These are phyloP conservation scores for Meiosimyza decipiens DNA, from an alignment of 2,888 invertebrate species.

Conservation along the genomic window DNA sequence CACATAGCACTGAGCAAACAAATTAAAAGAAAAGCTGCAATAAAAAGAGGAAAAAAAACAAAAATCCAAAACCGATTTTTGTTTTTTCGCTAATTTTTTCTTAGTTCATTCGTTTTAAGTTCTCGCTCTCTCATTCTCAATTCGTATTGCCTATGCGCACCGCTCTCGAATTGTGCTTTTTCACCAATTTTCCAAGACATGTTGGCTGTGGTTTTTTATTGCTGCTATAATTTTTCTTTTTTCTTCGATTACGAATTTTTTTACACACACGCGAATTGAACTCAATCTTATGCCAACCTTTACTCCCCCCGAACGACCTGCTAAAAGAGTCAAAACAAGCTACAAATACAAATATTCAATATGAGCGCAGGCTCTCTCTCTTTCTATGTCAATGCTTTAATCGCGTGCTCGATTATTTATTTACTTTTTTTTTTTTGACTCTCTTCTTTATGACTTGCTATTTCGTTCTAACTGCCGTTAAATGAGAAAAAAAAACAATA, in stretches of 20 bases:
- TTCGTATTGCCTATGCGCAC: neutral
- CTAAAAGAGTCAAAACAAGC: neutral
- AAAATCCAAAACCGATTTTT: constrained; percentile 30
- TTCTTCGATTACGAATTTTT: constrained; percentile 22
- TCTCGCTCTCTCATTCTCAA: constrained; percentile 37
- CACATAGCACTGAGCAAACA: neutral
- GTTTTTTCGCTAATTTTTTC: constrained; percentile 40
- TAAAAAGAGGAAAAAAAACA: neutral
- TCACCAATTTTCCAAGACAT: neutral
- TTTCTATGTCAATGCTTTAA: neutral
- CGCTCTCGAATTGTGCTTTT: constrained; percentile 6
- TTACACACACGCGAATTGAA: constrained; percentile 2
- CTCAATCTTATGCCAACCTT: neutral
- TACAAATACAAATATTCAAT: neutral
- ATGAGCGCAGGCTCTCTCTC: constrained; percentile 12
- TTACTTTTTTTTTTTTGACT: constrained; percentile 22
- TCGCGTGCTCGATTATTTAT: constrained; percentile 26
- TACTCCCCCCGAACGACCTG: constrained; percentile 10
- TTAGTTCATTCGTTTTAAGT: constrained; percentile 55
- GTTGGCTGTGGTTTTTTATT: constrained; percentile 36
- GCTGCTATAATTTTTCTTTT: constrained; percentile 31
- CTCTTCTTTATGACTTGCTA: constrained; percentile 33
- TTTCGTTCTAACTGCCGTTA: constrained; percentile 39
- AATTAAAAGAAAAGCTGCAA: constrained; percentile 1
- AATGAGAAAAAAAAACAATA: neutral